phyloP scores from a whole-genome alignment of 2,113 vertebrate species.

The Strigops habroptila region DNA sequence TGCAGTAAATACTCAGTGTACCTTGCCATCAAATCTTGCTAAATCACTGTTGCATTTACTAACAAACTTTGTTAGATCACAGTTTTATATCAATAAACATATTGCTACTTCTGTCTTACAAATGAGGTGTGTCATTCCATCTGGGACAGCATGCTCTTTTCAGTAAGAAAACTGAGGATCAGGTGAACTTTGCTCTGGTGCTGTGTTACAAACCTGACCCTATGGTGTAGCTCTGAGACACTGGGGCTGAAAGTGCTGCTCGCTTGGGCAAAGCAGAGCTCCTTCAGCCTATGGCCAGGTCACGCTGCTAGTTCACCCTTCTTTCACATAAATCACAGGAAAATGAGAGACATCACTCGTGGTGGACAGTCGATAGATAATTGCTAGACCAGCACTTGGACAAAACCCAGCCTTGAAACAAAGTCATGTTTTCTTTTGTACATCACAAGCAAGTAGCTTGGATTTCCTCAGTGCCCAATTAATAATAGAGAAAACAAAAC shows the following conservation, averaged over 20 bases:
- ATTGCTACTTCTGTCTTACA: background rate
- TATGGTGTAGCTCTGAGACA: background rate
- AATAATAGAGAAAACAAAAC: background rate
- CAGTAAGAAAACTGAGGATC: fast-evolving
- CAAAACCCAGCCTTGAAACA: background rate
- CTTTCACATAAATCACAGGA: background rate
- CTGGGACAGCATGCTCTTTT: background rate
- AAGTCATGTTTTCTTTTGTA: background rate
- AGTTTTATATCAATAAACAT: background rate
- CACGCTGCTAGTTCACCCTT: background rate
- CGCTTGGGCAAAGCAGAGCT: background rate
- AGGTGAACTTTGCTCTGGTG: background rate
- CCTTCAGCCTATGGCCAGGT: background rate
- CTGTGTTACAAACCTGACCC: background rate
- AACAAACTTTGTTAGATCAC: background rate
- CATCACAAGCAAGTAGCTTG: background rate
- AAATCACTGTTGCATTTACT: background rate
- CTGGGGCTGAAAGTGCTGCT: background rate
- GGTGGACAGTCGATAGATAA: background rate
- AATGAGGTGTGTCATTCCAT: background rate
- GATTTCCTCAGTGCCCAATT: background rate
- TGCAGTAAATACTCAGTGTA: background rate
- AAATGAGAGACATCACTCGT: background rate
- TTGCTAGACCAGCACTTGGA: fast-evolving
- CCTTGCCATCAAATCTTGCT: background rate